phyloP scores from a whole-genome alignment of 2,113 vertebrate species.

The Cheilinus undulatus region DNA sequence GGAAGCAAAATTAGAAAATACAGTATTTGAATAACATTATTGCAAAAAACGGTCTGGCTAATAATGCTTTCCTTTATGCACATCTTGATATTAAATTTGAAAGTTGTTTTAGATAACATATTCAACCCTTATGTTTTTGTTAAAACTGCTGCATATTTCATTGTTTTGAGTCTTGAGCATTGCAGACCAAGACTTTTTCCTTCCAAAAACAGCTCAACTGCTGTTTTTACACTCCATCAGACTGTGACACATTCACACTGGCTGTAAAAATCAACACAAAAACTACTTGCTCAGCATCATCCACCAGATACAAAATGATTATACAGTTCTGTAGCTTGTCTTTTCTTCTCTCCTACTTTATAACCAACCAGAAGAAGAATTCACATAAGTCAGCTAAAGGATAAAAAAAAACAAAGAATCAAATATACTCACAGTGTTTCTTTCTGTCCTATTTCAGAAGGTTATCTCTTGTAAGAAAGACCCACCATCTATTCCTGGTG shows the following conservation, averaged over 20 bases:
- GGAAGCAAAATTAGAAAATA: too few relatives aligned
- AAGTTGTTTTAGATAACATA: too few relatives aligned
- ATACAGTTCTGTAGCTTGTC: neutral
- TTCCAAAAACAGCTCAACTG: neutral
- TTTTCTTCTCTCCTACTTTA: neutral
- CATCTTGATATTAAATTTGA: too few relatives aligned
- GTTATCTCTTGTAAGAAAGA: conserved; percentile 22
- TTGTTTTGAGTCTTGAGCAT: too few relatives aligned
- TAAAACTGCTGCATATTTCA: neutral
- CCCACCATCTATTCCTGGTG: conserved; percentile 36
- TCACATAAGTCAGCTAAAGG: too few relatives aligned
- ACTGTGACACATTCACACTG: neutral
- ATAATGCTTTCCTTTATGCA: too few relatives aligned
- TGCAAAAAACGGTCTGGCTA: too few relatives aligned
- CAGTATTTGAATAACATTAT: too few relatives aligned
- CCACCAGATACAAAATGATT: neutral
- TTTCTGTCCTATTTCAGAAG: conserved; percentile 22
- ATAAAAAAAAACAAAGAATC: neutral
- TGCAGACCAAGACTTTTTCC: neutral
- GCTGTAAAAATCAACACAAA: neutral
- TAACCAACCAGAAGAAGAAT: too few relatives aligned
- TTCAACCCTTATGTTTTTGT: too few relatives aligned
- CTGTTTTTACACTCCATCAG: neutral
- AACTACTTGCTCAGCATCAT: neutral
- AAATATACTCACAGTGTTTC: conserved; percentile 67